Evolutionary conservation across 2,888 invertebrate genomes (phyloP), one percentile per base, ranked within the genome.

Genomic region (Epinotia bilunana): DNA sequence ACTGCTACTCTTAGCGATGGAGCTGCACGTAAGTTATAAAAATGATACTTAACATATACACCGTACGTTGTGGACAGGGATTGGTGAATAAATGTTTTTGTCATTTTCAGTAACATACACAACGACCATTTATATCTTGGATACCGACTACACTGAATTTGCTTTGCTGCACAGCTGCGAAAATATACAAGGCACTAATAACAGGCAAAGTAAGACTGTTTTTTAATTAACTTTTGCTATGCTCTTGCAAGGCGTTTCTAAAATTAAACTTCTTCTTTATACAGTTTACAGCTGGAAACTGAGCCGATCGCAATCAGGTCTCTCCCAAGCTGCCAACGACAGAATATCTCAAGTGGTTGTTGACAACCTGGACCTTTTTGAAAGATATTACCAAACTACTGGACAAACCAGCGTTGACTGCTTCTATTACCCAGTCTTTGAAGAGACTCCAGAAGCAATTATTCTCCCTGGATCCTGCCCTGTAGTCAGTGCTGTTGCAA

Each of bases 131-230:
- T 96, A 95, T 94, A 88, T 97, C 61, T 83, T 96, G 77, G 95
- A 92, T 61, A 96, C 96, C 0, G 96, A 96, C 83, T 96, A 96
- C 86, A 86, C 84, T 0, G 93, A 93, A 63, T 96, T 94, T 80
- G 94, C 96, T 0, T 92, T 96, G 0, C 89, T 95, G 3, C 96
- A 95, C 91, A 95, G 95, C 68, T 97, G 97, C 83, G 88, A 88
- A 12, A 74, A 74, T 20, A 0, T 74, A 3, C 16, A 12, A 23
- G 63, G 33, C 57, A 68, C 68, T 5, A 58, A 55, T 23, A 55
- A 16, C 33, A 69, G 63, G 23, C 73, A 74, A 74, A 18, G 73
- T 74, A 69, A 20, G 73, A 68, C 43, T 23, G 7, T 43, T 20
- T 4, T 5, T 20, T 23, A 20, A 16, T 23, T 58, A 13, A 13